These are phyloP conservation scores for Hypomecis punctinalis DNA, from an alignment of 2,888 invertebrate species.

Conservation along the genomic window DNA sequence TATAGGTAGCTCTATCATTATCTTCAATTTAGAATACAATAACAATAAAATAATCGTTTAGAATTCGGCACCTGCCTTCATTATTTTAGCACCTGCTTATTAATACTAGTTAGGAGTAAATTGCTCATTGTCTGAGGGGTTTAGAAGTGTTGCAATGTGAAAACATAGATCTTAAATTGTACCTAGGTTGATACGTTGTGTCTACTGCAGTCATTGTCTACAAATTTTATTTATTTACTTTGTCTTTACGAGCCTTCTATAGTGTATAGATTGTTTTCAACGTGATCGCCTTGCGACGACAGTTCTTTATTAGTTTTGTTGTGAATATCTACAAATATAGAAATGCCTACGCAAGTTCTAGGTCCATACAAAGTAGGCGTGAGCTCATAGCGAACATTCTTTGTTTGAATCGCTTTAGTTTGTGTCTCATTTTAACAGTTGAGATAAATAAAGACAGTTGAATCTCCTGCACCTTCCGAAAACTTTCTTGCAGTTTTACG, in stretches of 20 bases:
- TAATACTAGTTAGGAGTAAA: constrained; percentile 27
- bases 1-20: constrained; percentile 4
- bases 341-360: no score
- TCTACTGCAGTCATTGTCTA: no score
- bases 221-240: not conserved
- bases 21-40: constrained; percentile 15
- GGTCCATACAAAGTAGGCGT: no score
- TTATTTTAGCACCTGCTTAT: constrained; percentile 20
- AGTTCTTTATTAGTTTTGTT: not conserved
- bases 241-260: not conserved
- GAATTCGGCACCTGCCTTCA: constrained; percentile 28
- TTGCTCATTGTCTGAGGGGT: constrained; percentile 25
- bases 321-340: no score
- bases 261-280: not conserved
- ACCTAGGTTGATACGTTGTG: not conserved
- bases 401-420: no score
- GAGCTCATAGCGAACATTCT: no score
- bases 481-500: no score
- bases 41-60: constrained; percentile 15
- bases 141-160: constrained; percentile 9
- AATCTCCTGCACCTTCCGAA: no score
- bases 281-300: not conserved
- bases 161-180: constrained; percentile 6
- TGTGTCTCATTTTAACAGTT: no score
- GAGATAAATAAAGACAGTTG: no score